Percentiles rank a stretch among this genome's conserved stretches.
Conservation (phyloP, 2,797 vertebrate species). For the Craterocephalus amniculus region DNA sequence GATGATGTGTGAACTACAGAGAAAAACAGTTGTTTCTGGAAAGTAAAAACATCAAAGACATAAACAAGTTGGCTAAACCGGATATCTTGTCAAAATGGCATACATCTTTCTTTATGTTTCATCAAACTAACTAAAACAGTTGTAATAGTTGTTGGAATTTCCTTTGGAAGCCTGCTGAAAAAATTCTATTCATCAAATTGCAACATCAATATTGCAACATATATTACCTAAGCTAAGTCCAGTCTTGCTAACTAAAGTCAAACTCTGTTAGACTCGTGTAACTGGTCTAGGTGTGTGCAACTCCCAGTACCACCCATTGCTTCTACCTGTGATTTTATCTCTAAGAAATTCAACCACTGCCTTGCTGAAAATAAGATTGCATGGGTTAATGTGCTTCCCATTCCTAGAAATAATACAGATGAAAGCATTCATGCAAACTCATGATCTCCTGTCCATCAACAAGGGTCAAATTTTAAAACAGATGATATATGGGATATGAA, state of each 20-base stretch:
- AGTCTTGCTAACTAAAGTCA: slow-evolving; percentile 16
- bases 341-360: slow-evolving; percentile 8
- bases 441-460: not conserved
- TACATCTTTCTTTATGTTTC: not conserved
- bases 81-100: not conserved
- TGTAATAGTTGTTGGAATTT: not conserved
- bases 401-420: slow-evolving; percentile 12
- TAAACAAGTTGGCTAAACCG: not conserved
- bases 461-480: too few species aligned
- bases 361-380: slow-evolving; percentile 17
- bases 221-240: slow-evolving; percentile 1
- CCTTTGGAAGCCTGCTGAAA: not conserved
- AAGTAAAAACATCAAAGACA: not conserved
- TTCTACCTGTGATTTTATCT: slow-evolving; percentile 13
- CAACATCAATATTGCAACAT: slow-evolving; percentile 10
- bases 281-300: slow-evolving; percentile 68
- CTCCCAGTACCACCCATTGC: slow-evolving; percentile 12
- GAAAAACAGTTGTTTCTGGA: slow-evolving; percentile 60
- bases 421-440: not conserved
- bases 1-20: slow-evolving; percentile 69
- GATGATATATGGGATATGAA: too few species aligned
- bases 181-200: slow-evolving; percentile 16
- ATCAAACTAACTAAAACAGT: slow-evolving; percentile 3
- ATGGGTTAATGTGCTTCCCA: not conserved
- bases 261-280: slow-evolving; percentile 43